phyloP scores from a whole-genome alignment of 2,888 invertebrate species.

The Gibbula magus region DNA sequence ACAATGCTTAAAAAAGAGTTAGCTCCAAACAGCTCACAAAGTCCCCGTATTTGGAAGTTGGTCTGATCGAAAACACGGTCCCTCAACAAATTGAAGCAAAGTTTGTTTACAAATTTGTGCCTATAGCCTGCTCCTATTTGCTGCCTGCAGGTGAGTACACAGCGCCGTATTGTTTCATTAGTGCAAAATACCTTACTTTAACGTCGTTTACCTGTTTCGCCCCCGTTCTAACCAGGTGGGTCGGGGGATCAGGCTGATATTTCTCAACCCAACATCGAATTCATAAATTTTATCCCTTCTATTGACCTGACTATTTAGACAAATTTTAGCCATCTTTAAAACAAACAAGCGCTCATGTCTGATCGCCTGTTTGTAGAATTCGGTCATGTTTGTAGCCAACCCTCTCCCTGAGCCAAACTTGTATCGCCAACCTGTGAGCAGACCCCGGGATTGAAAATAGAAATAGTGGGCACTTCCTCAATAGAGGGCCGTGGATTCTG shows the following conservation, averaged over 20 bases:
- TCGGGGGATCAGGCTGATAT: slow-evolving; percentile 7
- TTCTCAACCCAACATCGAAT: slow-evolving; percentile 20
- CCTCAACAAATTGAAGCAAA: slow-evolving; percentile 28
- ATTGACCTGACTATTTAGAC: slow-evolving; percentile 21
- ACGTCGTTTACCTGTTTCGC: slow-evolving; percentile 7
- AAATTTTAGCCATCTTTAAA: slow-evolving; percentile 25
- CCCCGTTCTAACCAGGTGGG: slow-evolving; percentile 17
- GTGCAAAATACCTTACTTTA: slow-evolving; percentile 24
- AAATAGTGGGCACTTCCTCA: neutral
- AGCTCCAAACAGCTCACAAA: slow-evolving; percentile 1
- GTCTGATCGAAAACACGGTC: slow-evolving; percentile 30
- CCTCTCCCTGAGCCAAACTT: slow-evolving; percentile 13
- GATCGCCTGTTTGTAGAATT: slow-evolving; percentile 6
- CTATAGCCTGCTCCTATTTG: slow-evolving; percentile 32
- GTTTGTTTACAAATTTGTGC: slow-evolving; percentile 40
- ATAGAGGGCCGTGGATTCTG: too few relatives aligned
- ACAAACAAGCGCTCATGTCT: slow-evolving; percentile 30
- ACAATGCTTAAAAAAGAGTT: slow-evolving; percentile 22
- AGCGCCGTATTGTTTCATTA: slow-evolving; percentile 32
- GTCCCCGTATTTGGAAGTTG: slow-evolving; percentile 20
- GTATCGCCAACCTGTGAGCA: slow-evolving; percentile 15
- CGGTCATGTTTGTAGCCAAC: slow-evolving; percentile 24
- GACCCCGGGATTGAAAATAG: slow-evolving; percentile 1
- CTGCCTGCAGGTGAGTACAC: slow-evolving; percentile 35
- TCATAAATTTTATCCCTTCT: slow-evolving; percentile 26